A percentile compares a stretch with the other conserved stretches of the same genome.
Evolutionary conservation across 2,888 invertebrate genomes (phyloP).

Genomic region (Aricia artaxerxes): DNA sequence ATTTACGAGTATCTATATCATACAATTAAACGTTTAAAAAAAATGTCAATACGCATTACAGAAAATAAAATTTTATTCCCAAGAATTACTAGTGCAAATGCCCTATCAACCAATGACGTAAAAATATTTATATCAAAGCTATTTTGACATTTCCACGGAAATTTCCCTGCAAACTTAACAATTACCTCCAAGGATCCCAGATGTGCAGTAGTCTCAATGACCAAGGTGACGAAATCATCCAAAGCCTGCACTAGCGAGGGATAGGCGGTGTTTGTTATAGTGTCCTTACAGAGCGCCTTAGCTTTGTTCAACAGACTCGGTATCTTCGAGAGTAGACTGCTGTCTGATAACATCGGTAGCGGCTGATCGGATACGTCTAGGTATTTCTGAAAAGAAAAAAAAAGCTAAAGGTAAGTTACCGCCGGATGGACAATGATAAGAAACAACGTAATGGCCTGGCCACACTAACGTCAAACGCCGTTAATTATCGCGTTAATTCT

Average conservation of each 20-base stretch:
- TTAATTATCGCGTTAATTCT: no score
- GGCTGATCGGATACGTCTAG: slow-evolving; percentile 63
- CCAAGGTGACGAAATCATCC: slow-evolving; percentile 83
- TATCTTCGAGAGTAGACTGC: slow-evolving; percentile 62
- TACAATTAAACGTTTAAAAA: no score
- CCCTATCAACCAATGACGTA: no score
- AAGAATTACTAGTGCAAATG: no score
- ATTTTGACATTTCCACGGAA: background rate
- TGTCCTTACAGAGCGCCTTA: slow-evolving; percentile 83
- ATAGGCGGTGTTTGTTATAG: slow-evolving; percentile 80
- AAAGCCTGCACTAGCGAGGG: slow-evolving; percentile 82
- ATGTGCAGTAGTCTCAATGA: slow-evolving; percentile 85
- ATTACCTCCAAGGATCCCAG: slow-evolving; percentile 83
- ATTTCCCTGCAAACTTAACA: slow-evolving; percentile 32
- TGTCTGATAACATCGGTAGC: slow-evolving; percentile 51
- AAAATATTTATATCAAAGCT: no score
- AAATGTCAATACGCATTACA: no score
- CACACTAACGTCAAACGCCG: no score
- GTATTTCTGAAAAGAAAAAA: slow-evolving; percentile 61
- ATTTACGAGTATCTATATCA: no score
- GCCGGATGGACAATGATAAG: no score
- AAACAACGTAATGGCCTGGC: no score
- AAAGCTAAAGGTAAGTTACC: no score
- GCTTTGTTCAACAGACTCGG: slow-evolving; percentile 80
- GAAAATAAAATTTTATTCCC: no score